Percentiles rank a stretch among this genome's conserved stretches.
Evolutionary conservation across 2,797 vertebrate genomes (phyloP).

Genomic region (Poecile montanus): DNA sequence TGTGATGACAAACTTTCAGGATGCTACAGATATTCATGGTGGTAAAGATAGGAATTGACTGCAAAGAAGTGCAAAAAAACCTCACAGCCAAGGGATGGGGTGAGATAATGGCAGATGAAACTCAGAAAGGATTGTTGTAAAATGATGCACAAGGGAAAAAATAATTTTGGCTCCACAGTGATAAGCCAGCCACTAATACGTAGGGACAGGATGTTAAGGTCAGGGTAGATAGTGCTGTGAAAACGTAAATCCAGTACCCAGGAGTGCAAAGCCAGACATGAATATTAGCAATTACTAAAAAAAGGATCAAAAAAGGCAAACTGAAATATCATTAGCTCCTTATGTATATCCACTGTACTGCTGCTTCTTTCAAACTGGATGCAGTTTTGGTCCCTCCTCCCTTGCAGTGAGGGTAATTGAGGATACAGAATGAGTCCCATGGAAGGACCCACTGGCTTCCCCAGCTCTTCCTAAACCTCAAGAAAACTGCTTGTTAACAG

Average conservation of each 20-base stretch:
- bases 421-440: not conserved
- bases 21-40: not conserved
- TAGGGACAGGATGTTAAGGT: not conserved
- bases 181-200: not conserved
- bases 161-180: not conserved
- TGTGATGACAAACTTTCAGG: slow-evolving; percentile 23
- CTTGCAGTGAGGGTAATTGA: not conserved
- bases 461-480: not conserved
- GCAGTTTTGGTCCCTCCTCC: not conserved
- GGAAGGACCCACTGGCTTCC: not conserved
- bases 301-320: not conserved
- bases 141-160: slow-evolving; percentile 2
- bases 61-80: not conserved
- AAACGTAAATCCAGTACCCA: not conserved
- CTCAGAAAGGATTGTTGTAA: not conserved
- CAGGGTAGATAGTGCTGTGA: not conserved
- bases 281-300: not conserved
- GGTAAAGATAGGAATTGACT: not conserved
- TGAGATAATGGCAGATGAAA: slow-evolving; percentile 40
- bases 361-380: not conserved
- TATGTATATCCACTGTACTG: not conserved
- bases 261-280: not conserved
- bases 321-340: not conserved
- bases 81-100: not conserved
- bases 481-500: not conserved